A percentile compares a stretch with the other conserved stretches of the same genome.
Evolutionary conservation across 2,113 vertebrate genomes (phyloP).

Genomic region (Apodemus speciosus): DNA sequence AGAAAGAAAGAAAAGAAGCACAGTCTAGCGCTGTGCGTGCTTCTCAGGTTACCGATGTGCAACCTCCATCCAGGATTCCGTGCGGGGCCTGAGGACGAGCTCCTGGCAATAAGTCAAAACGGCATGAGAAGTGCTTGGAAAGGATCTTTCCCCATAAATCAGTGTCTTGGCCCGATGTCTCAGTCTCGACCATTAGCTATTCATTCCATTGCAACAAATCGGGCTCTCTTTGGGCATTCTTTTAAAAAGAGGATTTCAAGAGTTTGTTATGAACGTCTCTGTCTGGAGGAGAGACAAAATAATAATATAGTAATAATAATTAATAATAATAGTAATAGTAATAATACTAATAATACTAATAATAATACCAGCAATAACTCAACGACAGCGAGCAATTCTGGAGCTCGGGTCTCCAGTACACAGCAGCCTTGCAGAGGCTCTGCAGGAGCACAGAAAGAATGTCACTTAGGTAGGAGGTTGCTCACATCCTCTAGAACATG

Average conservation of each 20-base stretch:
- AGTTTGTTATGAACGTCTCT: background rate
- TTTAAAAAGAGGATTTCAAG: conserved; percentile 34
- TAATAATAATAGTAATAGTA: too few species aligned
- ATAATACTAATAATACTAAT: too few species aligned
- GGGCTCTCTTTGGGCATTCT: background rate
- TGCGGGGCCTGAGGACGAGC: background rate
- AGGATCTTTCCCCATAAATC: conserved; percentile 19
- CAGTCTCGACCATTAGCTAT: background rate
- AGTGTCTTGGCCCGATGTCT: background rate
- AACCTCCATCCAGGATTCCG: background rate
- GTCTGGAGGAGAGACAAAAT: conserved; percentile 36
- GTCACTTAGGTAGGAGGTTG: background rate
- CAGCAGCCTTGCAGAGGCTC: background rate
- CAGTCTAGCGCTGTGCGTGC: fast-evolving
- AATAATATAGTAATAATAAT: background rate
- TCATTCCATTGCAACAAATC: conserved; percentile 20
- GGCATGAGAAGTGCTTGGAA: background rate
- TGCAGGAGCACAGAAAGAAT: background rate
- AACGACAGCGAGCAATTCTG: background rate
- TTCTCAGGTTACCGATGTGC: background rate
- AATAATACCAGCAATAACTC: background rate
- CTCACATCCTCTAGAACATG: background rate
- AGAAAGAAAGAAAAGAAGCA: fast-evolving
- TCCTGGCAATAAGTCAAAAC: background rate
- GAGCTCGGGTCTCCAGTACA: background rate